A percentile compares a stretch with the other conserved stretches of the same genome.
These are phyloP conservation scores for Nephrotoma appendiculata DNA, from an alignment of 2,888 invertebrate genomes.

Conservation along the genomic window DNA sequence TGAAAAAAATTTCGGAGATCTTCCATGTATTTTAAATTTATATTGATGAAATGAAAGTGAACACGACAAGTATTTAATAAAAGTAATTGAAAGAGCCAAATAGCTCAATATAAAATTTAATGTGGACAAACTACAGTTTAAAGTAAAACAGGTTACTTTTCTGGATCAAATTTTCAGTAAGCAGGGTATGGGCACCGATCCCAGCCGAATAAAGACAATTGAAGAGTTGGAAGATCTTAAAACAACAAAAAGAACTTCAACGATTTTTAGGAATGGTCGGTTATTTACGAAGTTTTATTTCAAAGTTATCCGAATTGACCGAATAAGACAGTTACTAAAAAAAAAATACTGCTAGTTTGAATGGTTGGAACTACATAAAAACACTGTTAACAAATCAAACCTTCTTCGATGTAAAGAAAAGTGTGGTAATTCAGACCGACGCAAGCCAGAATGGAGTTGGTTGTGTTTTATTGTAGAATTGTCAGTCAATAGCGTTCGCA, in stretches of 20 bases:
- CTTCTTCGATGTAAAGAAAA: too few species aligned
- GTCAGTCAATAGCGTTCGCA: too few species aligned
- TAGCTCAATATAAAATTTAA: background rate
- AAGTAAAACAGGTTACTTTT: background rate
- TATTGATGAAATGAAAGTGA: background rate
- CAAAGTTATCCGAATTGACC: background rate
- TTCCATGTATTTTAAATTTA: background rate
- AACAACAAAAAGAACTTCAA: background rate
- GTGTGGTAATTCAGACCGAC: too few species aligned
- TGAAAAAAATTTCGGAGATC: background rate
- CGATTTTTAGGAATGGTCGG: background rate
- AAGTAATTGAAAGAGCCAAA: background rate
- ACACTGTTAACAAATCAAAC: too few species aligned
- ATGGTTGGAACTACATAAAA: constrained; percentile 6
- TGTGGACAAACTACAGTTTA: too few species aligned
- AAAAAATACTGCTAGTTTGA: constrained; percentile 2
- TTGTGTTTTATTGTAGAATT: too few species aligned
- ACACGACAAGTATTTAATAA: background rate
- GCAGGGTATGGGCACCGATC: background rate
- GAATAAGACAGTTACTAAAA: constrained; percentile 4
- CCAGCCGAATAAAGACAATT: background rate
- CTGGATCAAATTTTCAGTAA: background rate
- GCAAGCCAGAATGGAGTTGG: too few species aligned
- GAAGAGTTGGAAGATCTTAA: background rate
- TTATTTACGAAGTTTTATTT: background rate